Conservation (phyloP, 1,140 invertebrate species). For the Lasioglossum albipes region DNA sequence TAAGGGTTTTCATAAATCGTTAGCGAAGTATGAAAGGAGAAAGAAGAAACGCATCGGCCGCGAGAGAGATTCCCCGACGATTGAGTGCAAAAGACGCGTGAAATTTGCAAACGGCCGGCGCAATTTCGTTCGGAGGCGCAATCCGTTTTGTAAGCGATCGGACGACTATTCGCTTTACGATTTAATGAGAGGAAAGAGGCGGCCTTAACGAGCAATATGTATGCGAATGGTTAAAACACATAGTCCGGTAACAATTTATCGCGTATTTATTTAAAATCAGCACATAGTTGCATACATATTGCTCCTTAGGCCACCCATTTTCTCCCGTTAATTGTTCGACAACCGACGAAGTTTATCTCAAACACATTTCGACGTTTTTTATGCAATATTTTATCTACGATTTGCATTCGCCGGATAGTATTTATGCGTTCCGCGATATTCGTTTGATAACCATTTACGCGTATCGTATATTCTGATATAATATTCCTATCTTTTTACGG, state of each 20-base stretch:
- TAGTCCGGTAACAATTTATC: not conserved
- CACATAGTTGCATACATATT: slow-evolving; percentile 9
- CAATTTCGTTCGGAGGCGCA: not conserved
- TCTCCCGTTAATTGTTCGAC: not conserved
- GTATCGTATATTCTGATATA: no score
- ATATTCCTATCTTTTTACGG: no score
- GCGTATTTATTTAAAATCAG: not conserved
- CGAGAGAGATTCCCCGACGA: no score
- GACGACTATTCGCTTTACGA: not conserved
- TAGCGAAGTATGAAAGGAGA: no score
- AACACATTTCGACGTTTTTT: not conserved
- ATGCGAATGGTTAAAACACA: not conserved
- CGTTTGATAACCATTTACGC: no score
- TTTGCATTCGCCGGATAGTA: no score
- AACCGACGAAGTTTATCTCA: not conserved
- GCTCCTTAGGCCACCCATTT: not conserved
- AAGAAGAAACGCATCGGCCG: no score
- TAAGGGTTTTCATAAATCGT: no score
- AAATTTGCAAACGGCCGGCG: not conserved
- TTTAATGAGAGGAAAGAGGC: not conserved
- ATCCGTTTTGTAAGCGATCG: not conserved
- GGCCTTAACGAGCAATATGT: not conserved
- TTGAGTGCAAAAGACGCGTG: no score
- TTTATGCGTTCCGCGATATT: no score
- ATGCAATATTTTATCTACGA: not conserved